Conservation (phyloP, 2,888 invertebrate genomes). For the Rhamphomyia laevipes region DNA sequence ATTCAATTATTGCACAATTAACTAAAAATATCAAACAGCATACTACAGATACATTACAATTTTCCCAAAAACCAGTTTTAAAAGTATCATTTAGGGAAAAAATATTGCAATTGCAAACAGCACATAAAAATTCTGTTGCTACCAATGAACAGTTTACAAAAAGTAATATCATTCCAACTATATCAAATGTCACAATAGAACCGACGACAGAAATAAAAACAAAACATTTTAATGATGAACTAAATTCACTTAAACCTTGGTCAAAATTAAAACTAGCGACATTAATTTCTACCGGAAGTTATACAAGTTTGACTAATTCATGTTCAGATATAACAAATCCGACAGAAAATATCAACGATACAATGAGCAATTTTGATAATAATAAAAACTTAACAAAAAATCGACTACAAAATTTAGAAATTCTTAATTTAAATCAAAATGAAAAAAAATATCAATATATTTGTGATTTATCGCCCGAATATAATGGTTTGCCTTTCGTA, state of each 20-base stretch:
- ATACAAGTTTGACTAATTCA: conserved; percentile 31
- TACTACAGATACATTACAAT: conserved; percentile 14
- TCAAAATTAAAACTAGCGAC: conserved; percentile 63
- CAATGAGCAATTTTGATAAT: no score
- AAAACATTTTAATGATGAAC: no score
- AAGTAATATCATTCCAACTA: conserved; percentile 21
- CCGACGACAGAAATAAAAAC: conserved; percentile 10
- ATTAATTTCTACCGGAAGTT: conserved; percentile 32
- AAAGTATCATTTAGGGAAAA: conserved; percentile 53
- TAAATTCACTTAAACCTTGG: conserved; percentile 49
- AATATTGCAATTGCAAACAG: conserved; percentile 46
- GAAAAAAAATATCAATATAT: conserved; percentile 68
- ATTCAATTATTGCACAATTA: no score
- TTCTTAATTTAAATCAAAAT: conserved; percentile 12
- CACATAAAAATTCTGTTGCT: conserved; percentile 4
- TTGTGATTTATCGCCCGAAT: conserved; percentile 77
- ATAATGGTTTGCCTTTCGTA: conserved; percentile 74
- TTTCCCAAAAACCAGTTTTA: conserved; percentile 32
- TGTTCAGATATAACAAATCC: conserved; percentile 22
- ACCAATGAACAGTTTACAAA: no score
- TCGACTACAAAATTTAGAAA: conserved; percentile 11
- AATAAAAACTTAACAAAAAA: no score
- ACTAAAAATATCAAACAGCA: no score
- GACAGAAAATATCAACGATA: no score
- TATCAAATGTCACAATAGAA: conserved; percentile 24